Evolutionary conservation across 35 echinoderm and acorn worm species (phyloP).

Genomic region (Heliocidaris erythrogramma): DNA sequence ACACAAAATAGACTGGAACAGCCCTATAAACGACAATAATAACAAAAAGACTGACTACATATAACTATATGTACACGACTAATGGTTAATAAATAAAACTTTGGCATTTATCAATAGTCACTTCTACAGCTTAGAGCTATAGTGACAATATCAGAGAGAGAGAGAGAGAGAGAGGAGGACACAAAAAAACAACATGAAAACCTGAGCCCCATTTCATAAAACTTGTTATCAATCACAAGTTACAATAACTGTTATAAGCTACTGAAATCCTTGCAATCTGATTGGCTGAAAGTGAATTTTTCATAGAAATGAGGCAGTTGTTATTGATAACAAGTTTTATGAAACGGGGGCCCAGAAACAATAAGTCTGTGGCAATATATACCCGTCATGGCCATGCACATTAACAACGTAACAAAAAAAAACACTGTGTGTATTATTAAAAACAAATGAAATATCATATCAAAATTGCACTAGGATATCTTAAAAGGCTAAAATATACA

Average conservation of each 20-base stretch:
- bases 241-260: too few species aligned
- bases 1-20: background rate
- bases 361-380: constrained; percentile 13
- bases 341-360: too few species aligned
- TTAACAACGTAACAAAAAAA: background rate
- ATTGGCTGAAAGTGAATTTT: background rate
- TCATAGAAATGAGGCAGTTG: background rate
- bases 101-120: background rate
- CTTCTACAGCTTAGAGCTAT: background rate
- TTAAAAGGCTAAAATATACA: constrained; percentile 28
- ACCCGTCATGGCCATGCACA: constrained; percentile 18
- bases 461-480: constrained; percentile 33
- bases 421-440: background rate
- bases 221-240: too few species aligned
- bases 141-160: background rate
- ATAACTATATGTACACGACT: background rate
- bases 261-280: too few species aligned
- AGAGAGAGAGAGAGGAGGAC: background rate
- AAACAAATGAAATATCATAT: background rate
- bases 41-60: background rate
- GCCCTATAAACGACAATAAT: background rate
- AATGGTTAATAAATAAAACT: background rate
- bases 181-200: too few species aligned
- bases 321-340: too few species aligned
- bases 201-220: too few species aligned